Evolutionary conservation across 1,140 invertebrate genomes (phyloP), one percentile per base, ranked within the genome.

Genomic region (Formica exsecta): DNA sequence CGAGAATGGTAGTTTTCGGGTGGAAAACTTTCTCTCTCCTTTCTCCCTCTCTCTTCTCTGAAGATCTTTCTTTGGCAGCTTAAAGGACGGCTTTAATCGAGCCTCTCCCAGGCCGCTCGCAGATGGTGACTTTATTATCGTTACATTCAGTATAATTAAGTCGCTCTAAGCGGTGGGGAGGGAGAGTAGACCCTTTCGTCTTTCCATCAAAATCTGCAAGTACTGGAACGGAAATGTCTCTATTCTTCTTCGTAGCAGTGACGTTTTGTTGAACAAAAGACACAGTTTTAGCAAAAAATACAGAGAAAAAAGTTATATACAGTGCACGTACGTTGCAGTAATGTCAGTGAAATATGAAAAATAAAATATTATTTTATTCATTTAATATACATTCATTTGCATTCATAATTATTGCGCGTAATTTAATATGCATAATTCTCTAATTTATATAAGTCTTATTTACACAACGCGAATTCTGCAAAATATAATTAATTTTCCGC

Each of bases 51-150:
- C 44, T 25, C 22, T 7, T 32, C n/a, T 73, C 59, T 70, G 22
- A 62, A 38, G 68, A 89, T 86, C 75, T 85, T 73, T 76, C 61
- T 64, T 80, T 70, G 61, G 84, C 79, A 81, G 80, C 86, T 91
- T 86, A 87, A 79, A 76, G 44, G 80, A 91, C 87, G 85, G 81
- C 86, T 92, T 92, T 91, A 92, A 92, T 92, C 89, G 87, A 91
- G 86, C 87, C 83, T 88, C 75, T 87, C 32, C 89, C 73, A 79
- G 87, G 71, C 64, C 59, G 85, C 66, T 85, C 86, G 77, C 91
- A 92, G 91, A 91, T 91, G 90, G 87, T 87, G 89, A 92, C 89
- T 91, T 92, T 92, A 92, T 92, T 91, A 92, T 92, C 85, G 91
- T 22, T 22, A 86, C 91, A 86, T 92, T 88, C 85, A 66, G 79